Conservation (phyloP, 2,797 vertebrate genomes). For the Cynodonichthys magdalenae region DNA sequence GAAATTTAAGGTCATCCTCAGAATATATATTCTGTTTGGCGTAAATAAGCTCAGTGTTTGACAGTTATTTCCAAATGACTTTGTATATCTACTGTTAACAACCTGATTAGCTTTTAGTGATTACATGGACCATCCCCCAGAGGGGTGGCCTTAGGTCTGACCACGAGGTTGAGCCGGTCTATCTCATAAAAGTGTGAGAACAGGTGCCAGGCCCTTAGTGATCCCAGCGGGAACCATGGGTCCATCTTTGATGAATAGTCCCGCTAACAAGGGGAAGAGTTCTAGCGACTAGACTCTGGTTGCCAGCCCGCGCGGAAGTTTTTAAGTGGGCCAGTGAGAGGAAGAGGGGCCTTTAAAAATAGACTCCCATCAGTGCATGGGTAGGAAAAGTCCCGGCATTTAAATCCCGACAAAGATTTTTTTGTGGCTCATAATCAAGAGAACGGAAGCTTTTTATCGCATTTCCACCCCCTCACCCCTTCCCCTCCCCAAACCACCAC, state of each 20-base stretch:
- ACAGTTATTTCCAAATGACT: constrained; percentile 23
- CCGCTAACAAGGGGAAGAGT: constrained; percentile 70
- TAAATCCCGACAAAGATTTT: constrained; percentile 79
- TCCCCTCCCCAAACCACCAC: constrained; percentile 52
- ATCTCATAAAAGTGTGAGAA: constrained; percentile 50
- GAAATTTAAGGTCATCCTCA: constrained; percentile 15
- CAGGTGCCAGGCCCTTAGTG: constrained; percentile 71
- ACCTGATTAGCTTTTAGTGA: constrained; percentile 33
- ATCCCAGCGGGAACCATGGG: constrained; percentile 59
- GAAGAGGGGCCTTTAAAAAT: constrained; percentile 71
- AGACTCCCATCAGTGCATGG: constrained; percentile 63
- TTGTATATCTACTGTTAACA: constrained; percentile 46
- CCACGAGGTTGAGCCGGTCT: constrained; percentile 34
- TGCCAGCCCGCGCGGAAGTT: constrained; percentile 70
- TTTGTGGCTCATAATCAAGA: constrained; percentile 76
- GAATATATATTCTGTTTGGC: constrained; percentile 9
- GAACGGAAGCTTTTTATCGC: constrained; percentile 73
- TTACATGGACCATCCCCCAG: constrained; percentile 34
- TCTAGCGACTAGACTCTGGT: constrained; percentile 66
- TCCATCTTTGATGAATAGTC: constrained; percentile 72
- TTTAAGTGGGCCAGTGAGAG: constrained; percentile 53
- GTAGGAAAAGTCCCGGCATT: constrained; percentile 72
- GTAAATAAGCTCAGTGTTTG: constrained; percentile 33
- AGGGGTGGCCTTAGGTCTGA: constrained; percentile 27
- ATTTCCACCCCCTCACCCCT: constrained; percentile 40